These are phyloP conservation scores for Magallana angulata DNA, from an alignment of 1,140 invertebrate species.

Conservation along the genomic window DNA sequence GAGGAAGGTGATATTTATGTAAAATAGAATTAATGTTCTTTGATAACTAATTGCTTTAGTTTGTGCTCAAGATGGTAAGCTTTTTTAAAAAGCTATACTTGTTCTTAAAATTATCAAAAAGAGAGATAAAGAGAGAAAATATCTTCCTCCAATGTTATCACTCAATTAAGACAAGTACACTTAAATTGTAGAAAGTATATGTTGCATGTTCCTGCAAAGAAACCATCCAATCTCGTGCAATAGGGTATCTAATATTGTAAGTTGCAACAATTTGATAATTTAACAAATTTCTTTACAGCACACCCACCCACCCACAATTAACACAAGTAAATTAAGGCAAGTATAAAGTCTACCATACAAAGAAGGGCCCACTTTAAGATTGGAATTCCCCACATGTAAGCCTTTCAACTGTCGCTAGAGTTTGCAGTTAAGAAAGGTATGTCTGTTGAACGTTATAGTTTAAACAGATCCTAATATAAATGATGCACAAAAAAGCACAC, in stretches of 20 bases:
- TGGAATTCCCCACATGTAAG: background rate
- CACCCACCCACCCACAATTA: background rate
- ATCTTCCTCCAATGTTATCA: background rate
- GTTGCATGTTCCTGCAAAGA: background rate
- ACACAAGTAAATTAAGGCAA: too few relatives aligned
- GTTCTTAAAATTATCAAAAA: too few relatives aligned
- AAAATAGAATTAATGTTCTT: too few relatives aligned
- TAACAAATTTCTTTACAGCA: constrained; percentile 6
- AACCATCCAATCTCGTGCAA: constrained; percentile 1
- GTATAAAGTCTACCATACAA: constrained; percentile 6
- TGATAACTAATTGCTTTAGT: too few relatives aligned
- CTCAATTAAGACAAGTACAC: background rate
- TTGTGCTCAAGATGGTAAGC: too few relatives aligned
- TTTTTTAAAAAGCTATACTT: too few relatives aligned
- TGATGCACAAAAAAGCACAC: constrained; percentile 5
- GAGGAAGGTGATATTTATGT: too few relatives aligned
- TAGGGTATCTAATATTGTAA: constrained; percentile 6
- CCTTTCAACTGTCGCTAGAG: too few relatives aligned
- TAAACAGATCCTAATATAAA: constrained; percentile 7
- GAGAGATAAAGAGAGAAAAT: too few relatives aligned
- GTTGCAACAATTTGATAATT: constrained; percentile 6
- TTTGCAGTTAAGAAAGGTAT: background rate
- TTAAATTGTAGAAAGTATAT: constrained; percentile 7
- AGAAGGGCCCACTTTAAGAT: background rate
- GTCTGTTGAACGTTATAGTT: background rate